Percentiles rank a stretch among this genome's conserved stretches.
phyloP scores from a whole-genome alignment of 2,797 vertebrate genomes.

The Peromyscus melanophrys region DNA sequence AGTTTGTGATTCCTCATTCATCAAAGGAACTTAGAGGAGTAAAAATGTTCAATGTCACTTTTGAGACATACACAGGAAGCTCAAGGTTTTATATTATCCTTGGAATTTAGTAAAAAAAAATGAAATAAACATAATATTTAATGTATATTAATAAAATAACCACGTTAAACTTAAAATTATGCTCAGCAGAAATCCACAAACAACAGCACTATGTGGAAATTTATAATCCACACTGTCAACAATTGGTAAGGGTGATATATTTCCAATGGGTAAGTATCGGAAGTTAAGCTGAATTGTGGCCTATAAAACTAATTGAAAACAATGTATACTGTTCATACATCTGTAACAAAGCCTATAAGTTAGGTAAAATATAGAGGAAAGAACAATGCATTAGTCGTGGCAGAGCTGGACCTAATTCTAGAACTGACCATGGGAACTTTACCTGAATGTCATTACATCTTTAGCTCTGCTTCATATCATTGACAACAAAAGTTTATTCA shows the following conservation, averaged over 20 bases:
- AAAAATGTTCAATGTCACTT: neutral
- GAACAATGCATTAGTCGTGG: neutral
- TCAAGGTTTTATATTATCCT: neutral
- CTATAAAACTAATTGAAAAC: neutral
- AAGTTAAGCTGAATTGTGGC: neutral
- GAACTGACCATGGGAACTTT: neutral
- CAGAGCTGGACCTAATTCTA: neutral
- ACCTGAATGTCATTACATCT: neutral
- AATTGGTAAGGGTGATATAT: neutral
- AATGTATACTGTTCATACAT: neutral
- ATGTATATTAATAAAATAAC: neutral
- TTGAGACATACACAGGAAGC: neutral
- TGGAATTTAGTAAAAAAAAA: neutral
- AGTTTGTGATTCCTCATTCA: conserved; percentile 23
- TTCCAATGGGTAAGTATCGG: neutral
- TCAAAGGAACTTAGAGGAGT: conserved; percentile 15
- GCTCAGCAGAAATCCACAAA: neutral
- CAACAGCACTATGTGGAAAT: neutral
- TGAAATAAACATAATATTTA: neutral
- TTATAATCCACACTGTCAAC: neutral
- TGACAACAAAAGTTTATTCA: neutral
- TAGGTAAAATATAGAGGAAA: neutral
- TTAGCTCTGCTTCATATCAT: neutral
- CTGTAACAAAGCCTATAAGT: neutral
- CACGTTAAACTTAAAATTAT: neutral